phyloP scores from a whole-genome alignment of 2,888 invertebrate species.

The Notocelia uddmanniana region DNA sequence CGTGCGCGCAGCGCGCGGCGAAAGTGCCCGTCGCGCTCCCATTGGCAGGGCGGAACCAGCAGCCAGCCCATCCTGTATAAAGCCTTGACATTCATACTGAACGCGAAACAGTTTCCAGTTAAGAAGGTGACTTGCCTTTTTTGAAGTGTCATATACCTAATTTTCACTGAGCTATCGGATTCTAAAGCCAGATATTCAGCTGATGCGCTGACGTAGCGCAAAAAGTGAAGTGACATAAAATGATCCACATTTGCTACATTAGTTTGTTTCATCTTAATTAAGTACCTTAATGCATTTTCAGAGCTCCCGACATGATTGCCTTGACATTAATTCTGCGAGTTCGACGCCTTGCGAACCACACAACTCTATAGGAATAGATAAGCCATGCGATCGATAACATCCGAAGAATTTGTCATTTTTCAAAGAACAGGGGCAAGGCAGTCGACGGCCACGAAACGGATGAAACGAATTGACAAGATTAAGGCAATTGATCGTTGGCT shows the following conservation, averaged over 20 bases:
- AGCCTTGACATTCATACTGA: constrained; percentile 52
- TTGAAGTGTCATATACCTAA: neutral
- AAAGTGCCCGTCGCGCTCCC: constrained; percentile 69
- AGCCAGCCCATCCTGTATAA: constrained; percentile 21
- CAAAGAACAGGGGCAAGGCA: constrained; percentile 16
- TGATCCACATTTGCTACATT: too few relatives aligned
- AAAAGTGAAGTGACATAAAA: too few relatives aligned
- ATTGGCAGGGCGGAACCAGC: constrained; percentile 51
- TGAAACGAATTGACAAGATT: constrained; percentile 28
- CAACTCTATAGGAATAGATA: constrained; percentile 1
- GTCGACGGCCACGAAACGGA: constrained; percentile 19
- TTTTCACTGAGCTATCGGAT: too few relatives aligned
- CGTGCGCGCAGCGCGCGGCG: constrained; percentile 51
- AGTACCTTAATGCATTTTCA: neutral
- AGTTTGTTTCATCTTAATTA: too few relatives aligned
- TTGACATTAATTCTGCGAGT: constrained; percentile 1
- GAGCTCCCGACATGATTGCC: neutral
- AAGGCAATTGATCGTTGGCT: constrained; percentile 16
- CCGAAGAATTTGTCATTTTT: constrained; percentile 24
- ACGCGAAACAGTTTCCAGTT: neutral
- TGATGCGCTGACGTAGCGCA: too few relatives aligned
- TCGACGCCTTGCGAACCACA: neutral
- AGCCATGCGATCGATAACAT: constrained; percentile 22
- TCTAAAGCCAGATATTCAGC: too few relatives aligned
- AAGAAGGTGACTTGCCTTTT: neutral